A percentile compares a stretch with the other conserved stretches of the same genome.
phyloP scores from a whole-genome alignment of 1,140 invertebrate species.

The Helicoverpa zea region DNA sequence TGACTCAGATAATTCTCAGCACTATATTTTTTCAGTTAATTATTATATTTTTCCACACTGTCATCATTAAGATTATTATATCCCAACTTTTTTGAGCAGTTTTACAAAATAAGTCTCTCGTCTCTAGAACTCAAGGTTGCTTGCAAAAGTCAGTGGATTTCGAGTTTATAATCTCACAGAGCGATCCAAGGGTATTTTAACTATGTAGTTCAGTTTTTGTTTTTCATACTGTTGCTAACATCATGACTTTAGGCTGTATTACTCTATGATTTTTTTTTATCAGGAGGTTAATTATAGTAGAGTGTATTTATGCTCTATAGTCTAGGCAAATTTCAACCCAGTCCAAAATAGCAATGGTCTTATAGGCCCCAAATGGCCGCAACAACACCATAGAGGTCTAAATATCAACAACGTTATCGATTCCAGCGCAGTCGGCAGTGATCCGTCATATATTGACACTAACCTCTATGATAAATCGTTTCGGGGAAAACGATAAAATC shows the following conservation, averaged over 20 bases:
- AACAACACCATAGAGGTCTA: not conserved
- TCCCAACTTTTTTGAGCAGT: no score
- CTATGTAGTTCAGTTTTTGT: constrained; percentile 19
- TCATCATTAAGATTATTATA: no score
- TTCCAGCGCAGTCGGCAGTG: constrained; percentile 2
- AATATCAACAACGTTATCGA: constrained; percentile 22
- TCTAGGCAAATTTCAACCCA: no score
- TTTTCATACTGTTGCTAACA: not conserved
- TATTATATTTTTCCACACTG: no score
- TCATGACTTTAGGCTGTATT: no score
- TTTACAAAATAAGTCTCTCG: not conserved
- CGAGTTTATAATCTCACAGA: constrained; percentile 55
- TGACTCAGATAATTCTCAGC: no score
- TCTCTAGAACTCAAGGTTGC: constrained; percentile 53
- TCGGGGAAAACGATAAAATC: constrained; percentile 39
- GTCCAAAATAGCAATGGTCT: no score
- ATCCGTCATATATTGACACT: constrained; percentile 36
- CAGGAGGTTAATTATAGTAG: not conserved
- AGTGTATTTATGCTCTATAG: no score
- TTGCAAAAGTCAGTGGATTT: constrained; percentile 55
- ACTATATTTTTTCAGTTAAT: no score
- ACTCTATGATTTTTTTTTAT: no score
- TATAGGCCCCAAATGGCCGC: not conserved
- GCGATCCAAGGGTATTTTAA: constrained; percentile 57
- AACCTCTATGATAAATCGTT: constrained; percentile 43